Conservation (phyloP, 2,888 invertebrate species). For the Drosophila siamana region DNA sequence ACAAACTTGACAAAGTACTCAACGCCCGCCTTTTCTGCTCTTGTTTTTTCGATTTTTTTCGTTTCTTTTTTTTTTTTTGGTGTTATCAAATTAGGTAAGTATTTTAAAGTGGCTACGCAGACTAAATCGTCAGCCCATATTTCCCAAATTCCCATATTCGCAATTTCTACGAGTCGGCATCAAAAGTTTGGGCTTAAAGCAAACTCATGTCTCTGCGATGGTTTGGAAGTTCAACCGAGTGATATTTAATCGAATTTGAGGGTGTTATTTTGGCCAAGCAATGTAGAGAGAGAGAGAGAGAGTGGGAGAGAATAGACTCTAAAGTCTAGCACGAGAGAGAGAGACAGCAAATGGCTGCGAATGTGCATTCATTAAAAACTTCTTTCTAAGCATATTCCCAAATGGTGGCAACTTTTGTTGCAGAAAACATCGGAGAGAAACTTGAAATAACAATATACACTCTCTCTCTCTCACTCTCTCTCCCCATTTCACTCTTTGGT, state of each 20-base stretch:
- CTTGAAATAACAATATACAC: background rate
- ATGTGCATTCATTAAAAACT: slow-evolving; percentile 51
- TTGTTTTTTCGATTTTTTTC: no score
- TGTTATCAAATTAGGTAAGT: slow-evolving; percentile 61
- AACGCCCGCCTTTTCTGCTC: slow-evolving; percentile 30
- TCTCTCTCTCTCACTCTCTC: background rate
- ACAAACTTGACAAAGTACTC: slow-evolving; percentile 64
- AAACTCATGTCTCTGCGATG: no score
- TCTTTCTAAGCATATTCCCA: slow-evolving; percentile 16
- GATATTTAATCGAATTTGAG: slow-evolving; percentile 34
- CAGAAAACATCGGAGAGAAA: background rate
- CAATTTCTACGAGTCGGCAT: background rate
- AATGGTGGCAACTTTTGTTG: slow-evolving; percentile 24
- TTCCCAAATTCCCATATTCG: background rate
- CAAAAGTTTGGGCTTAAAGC: background rate
- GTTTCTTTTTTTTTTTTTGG: no score
- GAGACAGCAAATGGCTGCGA: slow-evolving; percentile 7
- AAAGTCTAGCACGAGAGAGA: no score
- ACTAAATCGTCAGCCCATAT: slow-evolving; percentile 5
- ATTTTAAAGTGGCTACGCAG: slow-evolving; percentile 48
- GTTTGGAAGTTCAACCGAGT: no score
- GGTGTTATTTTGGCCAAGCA: background rate
- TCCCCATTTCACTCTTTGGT: background rate
- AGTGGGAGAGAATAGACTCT: background rate
- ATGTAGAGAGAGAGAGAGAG: background rate